Percentiles rank a stretch among this genome's conserved stretches.
phyloP scores from a whole-genome alignment of 2,113 vertebrate species.

The Poeciliopsis turrubarensis region DNA sequence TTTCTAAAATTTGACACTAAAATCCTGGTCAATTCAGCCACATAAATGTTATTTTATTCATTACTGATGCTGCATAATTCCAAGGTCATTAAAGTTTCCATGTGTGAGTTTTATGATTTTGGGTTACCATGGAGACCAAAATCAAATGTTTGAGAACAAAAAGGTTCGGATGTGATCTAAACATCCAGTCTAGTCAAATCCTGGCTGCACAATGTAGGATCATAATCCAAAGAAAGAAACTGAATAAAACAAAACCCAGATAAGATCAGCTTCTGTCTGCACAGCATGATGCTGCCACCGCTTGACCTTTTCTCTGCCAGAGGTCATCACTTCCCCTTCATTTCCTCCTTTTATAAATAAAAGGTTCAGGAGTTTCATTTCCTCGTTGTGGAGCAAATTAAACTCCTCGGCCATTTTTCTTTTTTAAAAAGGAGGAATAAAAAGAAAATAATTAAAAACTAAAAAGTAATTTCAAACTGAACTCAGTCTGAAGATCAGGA shows the following conservation, averaged over 20 bases:
- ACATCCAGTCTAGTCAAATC: too few species aligned
- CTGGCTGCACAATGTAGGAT: neutral
- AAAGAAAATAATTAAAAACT: too few species aligned
- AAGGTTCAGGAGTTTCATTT: too few species aligned
- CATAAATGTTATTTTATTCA: neutral
- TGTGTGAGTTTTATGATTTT: conserved; percentile 8
- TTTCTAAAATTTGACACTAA: too few species aligned
- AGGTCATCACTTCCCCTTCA: neutral
- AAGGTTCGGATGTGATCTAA: too few species aligned
- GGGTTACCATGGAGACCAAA: neutral
- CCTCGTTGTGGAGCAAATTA: too few species aligned
- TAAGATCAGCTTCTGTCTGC: neutral
- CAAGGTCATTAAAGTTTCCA: conserved; percentile 26
- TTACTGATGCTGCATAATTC: conserved; percentile 23
- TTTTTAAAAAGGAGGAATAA: too few species aligned
- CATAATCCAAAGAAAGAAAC: neutral
- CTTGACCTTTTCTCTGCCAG: conserved; percentile 2
- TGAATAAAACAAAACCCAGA: neutral
- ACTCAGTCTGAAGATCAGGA: too few species aligned
- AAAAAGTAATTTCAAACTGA: too few species aligned
- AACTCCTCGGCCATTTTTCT: too few species aligned
- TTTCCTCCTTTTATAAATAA: neutral
- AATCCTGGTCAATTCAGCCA: too few species aligned
- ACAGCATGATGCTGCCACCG: neutral
- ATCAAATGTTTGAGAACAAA: too few species aligned